These are phyloP conservation scores for Sipha maydis DNA, from an alignment of 2,888 invertebrate genomes.

Conservation along the genomic window DNA sequence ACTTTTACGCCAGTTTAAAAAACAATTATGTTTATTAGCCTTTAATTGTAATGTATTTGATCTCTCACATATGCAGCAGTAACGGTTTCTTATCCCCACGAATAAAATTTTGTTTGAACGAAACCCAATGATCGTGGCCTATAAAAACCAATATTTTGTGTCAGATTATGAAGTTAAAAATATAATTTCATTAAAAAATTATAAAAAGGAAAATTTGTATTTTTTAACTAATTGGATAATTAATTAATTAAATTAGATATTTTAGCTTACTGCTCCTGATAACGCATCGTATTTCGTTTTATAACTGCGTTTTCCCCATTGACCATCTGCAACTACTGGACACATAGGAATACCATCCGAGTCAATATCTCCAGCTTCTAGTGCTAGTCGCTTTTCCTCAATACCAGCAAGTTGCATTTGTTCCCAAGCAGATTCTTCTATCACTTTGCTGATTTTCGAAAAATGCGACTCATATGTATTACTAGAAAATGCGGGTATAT, in stretches of 20 bases:
- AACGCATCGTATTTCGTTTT: slow-evolving; percentile 5
- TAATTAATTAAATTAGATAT: neutral
- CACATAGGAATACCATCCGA: neutral
- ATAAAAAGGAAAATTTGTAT: too few relatives aligned
- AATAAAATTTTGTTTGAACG: slow-evolving; percentile 10
- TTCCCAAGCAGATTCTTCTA: slow-evolving; percentile 2
- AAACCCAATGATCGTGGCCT: neutral
- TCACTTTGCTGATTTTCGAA: neutral
- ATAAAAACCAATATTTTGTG: neutral
- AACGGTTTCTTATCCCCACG: slow-evolving; percentile 4
- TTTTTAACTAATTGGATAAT: too few relatives aligned
- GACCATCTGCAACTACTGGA: neutral
- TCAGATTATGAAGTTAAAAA: too few relatives aligned
- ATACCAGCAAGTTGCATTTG: neutral
- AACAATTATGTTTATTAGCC: neutral
- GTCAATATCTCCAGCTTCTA: slow-evolving; percentile 22
- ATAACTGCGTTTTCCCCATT: neutral
- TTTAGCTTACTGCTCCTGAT: slow-evolving; percentile 2
- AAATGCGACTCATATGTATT: neutral
- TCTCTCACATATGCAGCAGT: neutral
- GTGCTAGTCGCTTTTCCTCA: slow-evolving; percentile 3
- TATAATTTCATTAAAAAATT: too few relatives aligned
- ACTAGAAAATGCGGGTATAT: neutral
- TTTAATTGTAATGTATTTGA: neutral
- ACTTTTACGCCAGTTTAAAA: slow-evolving; percentile 10